Evolutionary conservation across 2,113 vertebrate species (phyloP).

Genomic region (Kryptolebias marmoratus): DNA sequence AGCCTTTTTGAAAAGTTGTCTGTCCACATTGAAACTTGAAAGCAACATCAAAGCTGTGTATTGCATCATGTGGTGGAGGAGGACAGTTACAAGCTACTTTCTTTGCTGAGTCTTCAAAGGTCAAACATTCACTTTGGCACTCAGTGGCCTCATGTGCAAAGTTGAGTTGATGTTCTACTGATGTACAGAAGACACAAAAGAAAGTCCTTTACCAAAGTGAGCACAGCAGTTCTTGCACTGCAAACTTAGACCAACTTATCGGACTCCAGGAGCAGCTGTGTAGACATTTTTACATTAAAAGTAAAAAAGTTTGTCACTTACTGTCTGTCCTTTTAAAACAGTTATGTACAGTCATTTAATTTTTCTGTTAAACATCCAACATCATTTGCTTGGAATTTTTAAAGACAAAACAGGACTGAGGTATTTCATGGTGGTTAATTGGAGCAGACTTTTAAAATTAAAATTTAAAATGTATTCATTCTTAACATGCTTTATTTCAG

Average conservation of each 20-base stretch:
- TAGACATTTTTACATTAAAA: background rate
- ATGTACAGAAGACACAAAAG: background rate
- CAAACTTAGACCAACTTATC: background rate
- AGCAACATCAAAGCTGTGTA: constrained; percentile 20
- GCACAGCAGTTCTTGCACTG: background rate
- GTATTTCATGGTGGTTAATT: too few species aligned
- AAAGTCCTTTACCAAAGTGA: background rate
- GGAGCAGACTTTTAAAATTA: too few species aligned
- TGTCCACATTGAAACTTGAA: constrained; percentile 27
- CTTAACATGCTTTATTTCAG: too few species aligned
- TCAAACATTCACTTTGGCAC: constrained; percentile 10
- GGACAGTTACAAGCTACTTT: background rate
- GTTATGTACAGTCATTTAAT: background rate
- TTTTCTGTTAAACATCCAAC: too few species aligned
- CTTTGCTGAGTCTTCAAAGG: constrained; percentile 1
- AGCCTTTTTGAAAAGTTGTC: constrained; percentile 36
- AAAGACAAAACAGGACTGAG: too few species aligned
- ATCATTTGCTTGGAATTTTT: too few species aligned
- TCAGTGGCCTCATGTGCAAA: background rate
- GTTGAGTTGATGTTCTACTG: constrained; percentile 6
- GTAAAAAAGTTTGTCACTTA: background rate
- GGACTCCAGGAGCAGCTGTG: background rate
- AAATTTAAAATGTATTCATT: too few species aligned
- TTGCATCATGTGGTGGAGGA: constrained; percentile 11
- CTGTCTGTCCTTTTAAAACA: background rate